phyloP scores from a whole-genome alignment of 1,140 invertebrate genomes.

The Achroia grisella region DNA sequence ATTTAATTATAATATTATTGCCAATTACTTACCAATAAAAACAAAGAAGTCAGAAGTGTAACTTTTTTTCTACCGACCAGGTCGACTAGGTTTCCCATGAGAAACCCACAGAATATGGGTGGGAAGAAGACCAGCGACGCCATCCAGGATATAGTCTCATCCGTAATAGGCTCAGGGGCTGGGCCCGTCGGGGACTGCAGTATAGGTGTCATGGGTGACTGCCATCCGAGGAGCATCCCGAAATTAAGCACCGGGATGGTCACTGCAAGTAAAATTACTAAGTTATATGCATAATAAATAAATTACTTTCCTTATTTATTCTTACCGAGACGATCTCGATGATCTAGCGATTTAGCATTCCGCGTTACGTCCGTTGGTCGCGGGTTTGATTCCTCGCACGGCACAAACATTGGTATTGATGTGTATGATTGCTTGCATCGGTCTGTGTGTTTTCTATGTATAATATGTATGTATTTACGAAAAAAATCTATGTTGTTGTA shows the following conservation, averaged over 20 bases:
- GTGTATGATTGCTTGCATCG: no score
- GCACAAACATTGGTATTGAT: no score
- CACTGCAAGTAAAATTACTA: conserved; percentile 32
- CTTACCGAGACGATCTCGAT: no score
- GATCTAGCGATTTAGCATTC: no score
- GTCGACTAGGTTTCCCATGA: conserved; percentile 52
- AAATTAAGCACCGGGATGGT: conserved; percentile 61
- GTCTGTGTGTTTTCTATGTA: no score
- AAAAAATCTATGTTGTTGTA: no score
- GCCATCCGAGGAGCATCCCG: conserved; percentile 66
- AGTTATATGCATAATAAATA: no score
- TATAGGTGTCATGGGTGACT: conserved; percentile 61
- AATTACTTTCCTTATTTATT: no score
- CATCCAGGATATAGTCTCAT: conserved; percentile 65
- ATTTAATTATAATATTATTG: background rate
- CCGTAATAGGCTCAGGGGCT: conserved; percentile 49
- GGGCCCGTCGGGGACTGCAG: conserved; percentile 44
- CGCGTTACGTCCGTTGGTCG: no score
- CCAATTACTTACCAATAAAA: conserved; percentile 43
- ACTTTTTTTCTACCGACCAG: conserved; percentile 51
- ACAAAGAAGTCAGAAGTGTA: conserved; percentile 46
- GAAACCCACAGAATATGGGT: conserved; percentile 52
- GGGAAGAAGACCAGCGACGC: conserved; percentile 59
- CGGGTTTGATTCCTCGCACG: no score
- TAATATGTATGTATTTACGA: no score